Percentiles rank a stretch among this genome's conserved stretches.
phyloP scores from a whole-genome alignment of 2,888 invertebrate genomes.

The Trachelus tabidus region DNA sequence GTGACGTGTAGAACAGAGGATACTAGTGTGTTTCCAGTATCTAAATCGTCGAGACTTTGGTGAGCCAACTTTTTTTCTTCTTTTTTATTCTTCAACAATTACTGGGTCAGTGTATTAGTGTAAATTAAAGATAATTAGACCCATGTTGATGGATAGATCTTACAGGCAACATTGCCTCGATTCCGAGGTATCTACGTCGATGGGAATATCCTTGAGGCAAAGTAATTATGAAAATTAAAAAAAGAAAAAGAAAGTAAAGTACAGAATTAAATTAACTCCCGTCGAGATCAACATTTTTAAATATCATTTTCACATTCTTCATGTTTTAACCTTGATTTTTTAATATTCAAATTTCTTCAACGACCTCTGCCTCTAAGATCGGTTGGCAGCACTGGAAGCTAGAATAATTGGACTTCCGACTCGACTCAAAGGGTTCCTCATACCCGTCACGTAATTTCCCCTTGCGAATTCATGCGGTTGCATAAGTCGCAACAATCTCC shows the following conservation, averaged over 20 bases:
- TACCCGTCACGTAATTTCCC: conserved; percentile 38
- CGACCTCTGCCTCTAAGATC: not conserved
- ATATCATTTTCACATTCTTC: not conserved
- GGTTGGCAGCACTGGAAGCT: not conserved
- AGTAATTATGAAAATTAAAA: not conserved
- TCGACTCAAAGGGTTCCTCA: not conserved
- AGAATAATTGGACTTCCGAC: not conserved
- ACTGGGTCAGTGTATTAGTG: not conserved
- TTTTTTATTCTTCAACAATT: not conserved
- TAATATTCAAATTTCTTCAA: not conserved
- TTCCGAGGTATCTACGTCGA: not conserved
- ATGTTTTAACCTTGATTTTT: not conserved
- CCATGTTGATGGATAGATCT: not conserved
- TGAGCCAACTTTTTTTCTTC: not conserved
- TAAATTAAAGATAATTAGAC: not conserved
- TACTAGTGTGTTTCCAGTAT: not conserved
- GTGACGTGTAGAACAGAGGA: not conserved
- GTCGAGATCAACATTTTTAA: not conserved
- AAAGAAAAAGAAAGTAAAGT: no score
- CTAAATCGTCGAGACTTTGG: not conserved
- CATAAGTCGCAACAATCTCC: not conserved
- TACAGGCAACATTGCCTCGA: not conserved
- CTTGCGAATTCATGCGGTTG: not conserved
- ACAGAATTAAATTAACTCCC: not conserved
- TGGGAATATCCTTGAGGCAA: not conserved